Evolutionary conservation across 2,113 vertebrate genomes (phyloP), one percentile per base, ranked within the genome.

Genomic region (Rhizomys pruinosus): DNA sequence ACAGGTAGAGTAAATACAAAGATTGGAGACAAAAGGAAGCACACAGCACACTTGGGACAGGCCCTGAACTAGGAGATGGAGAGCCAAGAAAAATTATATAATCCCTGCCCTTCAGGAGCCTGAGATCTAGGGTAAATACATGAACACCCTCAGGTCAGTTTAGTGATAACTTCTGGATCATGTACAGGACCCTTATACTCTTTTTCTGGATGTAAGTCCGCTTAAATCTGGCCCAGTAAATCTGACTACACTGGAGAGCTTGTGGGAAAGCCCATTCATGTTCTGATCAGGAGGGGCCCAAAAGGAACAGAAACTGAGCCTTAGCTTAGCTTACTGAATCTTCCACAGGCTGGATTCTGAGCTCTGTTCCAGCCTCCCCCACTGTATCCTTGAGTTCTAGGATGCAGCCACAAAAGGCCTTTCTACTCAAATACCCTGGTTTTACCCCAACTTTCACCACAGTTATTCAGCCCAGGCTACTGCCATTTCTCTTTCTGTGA

Each of bases 141-240:
- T 81, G 66, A 80, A 87, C 63, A 29, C 22, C 4, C 7, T 55
- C 12, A 34, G 5, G 47, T 77, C 44, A 87, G 11, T 2, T 11
- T 78, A 52, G 3, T 44, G 11, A 52, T 68, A 37, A 61, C 19
- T 29, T 71, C 59, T 3, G 4, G 64, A 25, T 82, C 78, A 86
- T 22, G 37, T 3, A 3, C 61, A 87, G 27, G 61, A 47, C 13
- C 17, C 3, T 9, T 0, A 0, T 0, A 10, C 9, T 42, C 23
- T 55, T 84, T 34, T 85, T 34, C 32, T 34, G 71, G 2, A 52
- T 52, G 47, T 52, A 52, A n/a, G n/a, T n/a, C n/a, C n/a, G n/a
- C n/a, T n/a, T n/a, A n/a, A 52, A 74, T 47, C 66, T 42, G 27
- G 47, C 9, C 12, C 39, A 42, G n/a, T 12, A 47, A 47, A 27